Base-by-base conservation (phyloP, 2,888 invertebrate genomes). In the Cerastoderma edule region DNA sequence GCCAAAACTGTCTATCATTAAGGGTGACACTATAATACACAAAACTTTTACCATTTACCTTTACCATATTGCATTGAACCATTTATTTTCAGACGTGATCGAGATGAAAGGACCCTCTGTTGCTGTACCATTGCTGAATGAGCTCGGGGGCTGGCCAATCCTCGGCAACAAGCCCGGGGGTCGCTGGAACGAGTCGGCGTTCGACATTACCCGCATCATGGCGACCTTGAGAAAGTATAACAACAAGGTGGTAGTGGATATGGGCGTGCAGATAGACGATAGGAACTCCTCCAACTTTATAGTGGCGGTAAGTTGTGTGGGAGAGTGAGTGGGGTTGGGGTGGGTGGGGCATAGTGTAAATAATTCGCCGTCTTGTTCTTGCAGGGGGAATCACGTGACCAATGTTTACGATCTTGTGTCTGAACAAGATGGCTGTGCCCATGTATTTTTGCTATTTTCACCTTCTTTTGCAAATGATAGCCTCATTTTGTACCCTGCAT, bases 81-180 rank as follows among this genome's bases (percentile, higher is more conserved):
- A 46, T 68, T 39, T 46, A 22, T 48, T 63, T 76, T 22, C 92
- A 97, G 95, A 95, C 64, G 94, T 95, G 70, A 94, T 97, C 75
- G 94, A 95, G 85, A 94, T 94, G 85, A 94, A 96, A 67, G 95
- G 95, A 3, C 95, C 78, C 27, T 30, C 67, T 13, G 77, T 76
- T 2, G 72, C 78, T 2, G 75, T 85, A 13, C 84, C 83, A 95
- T 84, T 94, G 4, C 95, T 96, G 83, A 94, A 94, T 78, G 94
- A 95, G 71, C 93, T 97, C 30, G 98, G 98, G 0, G 98, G 97
- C 3, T 98, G 98, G 98, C 98, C 98, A 32, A 85, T 86, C 50
- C 80, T 92, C 8, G 78, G 85, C 4, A 70, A 80, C 19, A 64
- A 64, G 2, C 44, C 68, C 6, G 84, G 83, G 3, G 83, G 80